These are phyloP conservation scores for Aselliscus stoliczkanus DNA, from an alignment of 2,797 vertebrate species.

Conservation along the genomic window DNA sequence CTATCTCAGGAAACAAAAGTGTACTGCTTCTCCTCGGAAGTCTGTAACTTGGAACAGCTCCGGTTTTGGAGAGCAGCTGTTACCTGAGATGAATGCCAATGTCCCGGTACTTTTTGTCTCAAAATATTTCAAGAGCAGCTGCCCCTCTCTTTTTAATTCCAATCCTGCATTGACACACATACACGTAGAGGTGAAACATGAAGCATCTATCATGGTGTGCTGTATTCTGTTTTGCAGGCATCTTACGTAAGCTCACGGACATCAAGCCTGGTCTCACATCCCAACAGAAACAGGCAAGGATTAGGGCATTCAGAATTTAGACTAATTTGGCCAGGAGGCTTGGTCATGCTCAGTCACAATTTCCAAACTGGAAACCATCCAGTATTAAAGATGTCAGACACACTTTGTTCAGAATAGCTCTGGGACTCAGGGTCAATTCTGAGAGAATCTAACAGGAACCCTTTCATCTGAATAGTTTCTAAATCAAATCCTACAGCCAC, in stretches of 20 bases:
- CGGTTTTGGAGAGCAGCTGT: slow-evolving; percentile 1
- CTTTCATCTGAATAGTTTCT: not conserved
- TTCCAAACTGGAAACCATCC: slow-evolving; percentile 22
- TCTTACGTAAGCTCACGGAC: not conserved
- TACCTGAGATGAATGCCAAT: slow-evolving; percentile 22
- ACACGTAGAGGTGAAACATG: not conserved
- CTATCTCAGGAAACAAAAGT: not conserved
- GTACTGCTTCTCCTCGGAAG: not conserved
- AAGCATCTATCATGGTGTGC: not conserved
- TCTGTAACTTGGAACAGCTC: slow-evolving; percentile 1
- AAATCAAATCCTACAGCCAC: not conserved
- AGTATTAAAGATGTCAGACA: not conserved
- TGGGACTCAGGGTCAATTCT: not conserved
- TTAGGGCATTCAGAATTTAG: not conserved
- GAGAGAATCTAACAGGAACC: slow-evolving; percentile 7
- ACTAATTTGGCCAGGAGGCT: not conserved
- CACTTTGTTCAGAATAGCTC: not conserved
- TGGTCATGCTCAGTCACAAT: not conserved
- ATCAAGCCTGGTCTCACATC: not conserved
- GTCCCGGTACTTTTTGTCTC: not conserved
- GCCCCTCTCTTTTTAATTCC: not conserved
- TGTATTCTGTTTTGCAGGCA: not conserved
- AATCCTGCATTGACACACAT: not conserved
- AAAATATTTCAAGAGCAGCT: not conserved
- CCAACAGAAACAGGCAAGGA: not conserved